Conservation (phyloP, 2,888 invertebrate genomes). For the Dryomyza anilis region DNA sequence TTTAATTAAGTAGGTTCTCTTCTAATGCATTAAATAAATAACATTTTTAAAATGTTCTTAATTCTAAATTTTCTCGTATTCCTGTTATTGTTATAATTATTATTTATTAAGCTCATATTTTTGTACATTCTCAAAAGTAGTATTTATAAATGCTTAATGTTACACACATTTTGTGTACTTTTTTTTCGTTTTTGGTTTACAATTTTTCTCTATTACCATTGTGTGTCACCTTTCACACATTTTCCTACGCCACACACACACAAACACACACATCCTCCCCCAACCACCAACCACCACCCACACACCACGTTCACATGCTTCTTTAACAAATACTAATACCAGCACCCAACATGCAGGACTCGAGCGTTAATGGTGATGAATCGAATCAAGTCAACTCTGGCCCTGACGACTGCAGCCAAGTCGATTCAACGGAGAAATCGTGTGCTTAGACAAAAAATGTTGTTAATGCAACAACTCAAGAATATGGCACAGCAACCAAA, state of each 20-base stretch:
- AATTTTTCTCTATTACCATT: conserved; percentile 31
- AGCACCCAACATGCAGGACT: conserved; percentile 51
- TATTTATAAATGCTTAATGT: conserved; percentile 30
- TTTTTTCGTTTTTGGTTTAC: conserved; percentile 32
- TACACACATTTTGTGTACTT: conserved; percentile 32
- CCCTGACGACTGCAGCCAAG: conserved; percentile 37
- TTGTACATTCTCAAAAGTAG: conserved; percentile 14
- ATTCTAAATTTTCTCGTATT: too few species aligned
- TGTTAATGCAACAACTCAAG: background rate
- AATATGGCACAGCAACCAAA: background rate
- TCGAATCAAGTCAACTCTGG: conserved; percentile 34
- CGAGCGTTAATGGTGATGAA: conserved; percentile 45
- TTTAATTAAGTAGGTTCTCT: too few species aligned
- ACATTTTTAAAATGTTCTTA: too few species aligned
- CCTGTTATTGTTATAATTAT: too few species aligned
- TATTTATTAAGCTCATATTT: background rate
- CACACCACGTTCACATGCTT: conserved; percentile 22
- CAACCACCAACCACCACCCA: conserved; percentile 27
- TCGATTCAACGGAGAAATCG: conserved; percentile 34
- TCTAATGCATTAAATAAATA: too few species aligned
- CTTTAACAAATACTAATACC: conserved; percentile 45
- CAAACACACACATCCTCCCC: too few species aligned
- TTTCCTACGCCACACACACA: too few species aligned
- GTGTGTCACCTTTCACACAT: conserved; percentile 32
- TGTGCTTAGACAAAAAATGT: background rate